Evolutionary conservation across 2,113 vertebrate species (phyloP), one percentile per base, ranked within the genome.

Genomic region (Nesoenas mayeri): DNA sequence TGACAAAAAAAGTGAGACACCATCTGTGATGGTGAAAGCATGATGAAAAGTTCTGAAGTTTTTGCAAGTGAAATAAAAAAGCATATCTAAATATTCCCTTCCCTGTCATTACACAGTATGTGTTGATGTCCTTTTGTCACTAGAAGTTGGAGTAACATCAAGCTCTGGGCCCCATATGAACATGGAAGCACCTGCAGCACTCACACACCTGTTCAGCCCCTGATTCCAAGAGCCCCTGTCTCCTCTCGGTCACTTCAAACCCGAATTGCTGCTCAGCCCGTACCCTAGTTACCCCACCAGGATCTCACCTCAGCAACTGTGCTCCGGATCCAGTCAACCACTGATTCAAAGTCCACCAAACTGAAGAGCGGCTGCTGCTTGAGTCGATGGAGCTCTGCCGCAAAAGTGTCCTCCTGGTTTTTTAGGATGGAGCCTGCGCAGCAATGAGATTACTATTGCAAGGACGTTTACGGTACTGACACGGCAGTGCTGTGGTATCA

Each of bases 331-430:
- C 98, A 97, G 90, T 99, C 99, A 5, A 99, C 99, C 78, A 99
- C 98, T 28, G 99, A 99, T 69, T 99, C 99, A 79, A 99, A 99
- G 82, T 99, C 99, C 92, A 99, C 98, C 84, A 99, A 96, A 81
- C 98, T 99, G 81, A 99, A 99, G 40, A 99, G 98, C 0, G 99
- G 98, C 87, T 99, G 99, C 97, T 99, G 99, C 79, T 99, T 99
- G 79, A 99, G 99, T 72, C 98, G 97, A 96, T 99, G 99, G 32
- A 99, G 96, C 95, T 99, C 99, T 5, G 99, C 98, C 50, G 99
- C 99, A 89, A 99, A 99, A 28, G 97, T 91, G 91, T 99, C 99
- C 96, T 99, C 99, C 95, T 99, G 99, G 93, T 99, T 99, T 95
- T 99, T 99, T 95, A 99, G 97, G 50, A 99, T 99, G 79, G 99